Base-by-base conservation (phyloP, 2,888 invertebrate genomes). In the Branchipolynoe longqiensis region DNA sequence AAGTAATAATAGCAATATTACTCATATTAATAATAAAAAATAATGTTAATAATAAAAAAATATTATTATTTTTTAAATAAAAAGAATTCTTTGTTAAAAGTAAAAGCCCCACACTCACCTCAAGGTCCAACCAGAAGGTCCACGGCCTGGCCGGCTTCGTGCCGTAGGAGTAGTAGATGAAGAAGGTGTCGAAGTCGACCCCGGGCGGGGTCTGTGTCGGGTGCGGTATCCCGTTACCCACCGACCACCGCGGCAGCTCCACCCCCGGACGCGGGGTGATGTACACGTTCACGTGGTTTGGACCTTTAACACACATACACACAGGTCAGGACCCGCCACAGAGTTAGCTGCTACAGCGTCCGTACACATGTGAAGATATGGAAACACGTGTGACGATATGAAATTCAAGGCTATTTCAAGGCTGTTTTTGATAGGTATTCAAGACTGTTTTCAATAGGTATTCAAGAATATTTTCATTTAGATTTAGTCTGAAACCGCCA, bases 101-200 rank as follows among this genome's bases (percentile, higher is more conserved):
- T n/a, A n/a, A n/a, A n/a, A n/a, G n/a, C n/a, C n/a, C n/a, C n/a
- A n/a, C n/a, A n/a, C 69, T 84, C 28, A 87, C 88, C 87, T 87
- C 33, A 12, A 88, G 28, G n/a, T 87, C 87, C 6, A 88, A 12
- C 91, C 95, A 95, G 93, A 96, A 95, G 90, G 94, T 92, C 92
- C 95, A 95, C 59, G 95, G 95, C 14, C 88, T 85, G 85, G 94
- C 94, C 62, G 95, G 95, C 88, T 95, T 94, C 81, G 95, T 94
- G 31, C 95, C 96, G 92, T 95, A 95, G n/a, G 95, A 95, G 92
- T 95, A 96, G 92, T 95, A 96, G 87, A 96, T 94, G 91, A 96
- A 96, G 93, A 96, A 96, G 0, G 96, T 95, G 0, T 95, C 95
- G 3, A 94, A 93, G 87, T 95, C 94, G 94, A 95, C 95, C 33